Evolutionary conservation across 2,888 invertebrate genomes (phyloP).

Genomic region (Capitulum mitella): DNA sequence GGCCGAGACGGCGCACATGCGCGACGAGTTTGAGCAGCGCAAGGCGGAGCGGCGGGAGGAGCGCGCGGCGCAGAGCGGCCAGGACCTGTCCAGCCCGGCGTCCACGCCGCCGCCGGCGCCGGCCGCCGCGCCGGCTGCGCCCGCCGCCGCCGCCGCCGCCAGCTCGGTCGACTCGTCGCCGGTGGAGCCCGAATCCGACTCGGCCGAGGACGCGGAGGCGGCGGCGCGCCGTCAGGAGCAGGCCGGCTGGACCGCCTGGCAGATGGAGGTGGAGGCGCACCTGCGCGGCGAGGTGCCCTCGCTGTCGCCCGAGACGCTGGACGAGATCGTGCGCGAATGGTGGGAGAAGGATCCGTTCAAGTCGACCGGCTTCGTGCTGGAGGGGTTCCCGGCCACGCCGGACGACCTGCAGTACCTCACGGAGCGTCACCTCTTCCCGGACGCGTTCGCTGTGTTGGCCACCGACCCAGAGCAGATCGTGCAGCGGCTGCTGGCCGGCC

Average conservation of each 20-base stretch:
- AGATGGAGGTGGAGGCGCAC: neutral
- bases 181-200: neutral
- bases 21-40: neutral
- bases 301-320: conserved; percentile 47
- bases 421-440: conserved; percentile 51
- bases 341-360: conserved; percentile 52
- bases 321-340: conserved; percentile 46
- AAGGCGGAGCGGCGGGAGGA: neutral
- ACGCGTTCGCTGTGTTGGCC: conserved; percentile 38
- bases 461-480: neutral
- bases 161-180: neutral
- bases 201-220: neutral
- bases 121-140: neutral
- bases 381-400: conserved; percentile 55
- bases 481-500: neutral
- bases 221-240: neutral
- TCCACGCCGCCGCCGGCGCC: neutral
- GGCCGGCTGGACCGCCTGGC: neutral
- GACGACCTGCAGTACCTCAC: conserved; percentile 52
- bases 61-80: neutral
- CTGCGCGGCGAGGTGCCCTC: conserved; percentile 37
- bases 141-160: neutral
- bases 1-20: neutral
- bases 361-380: conserved; percentile 52
- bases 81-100: neutral